Evolutionary conservation across 1,140 invertebrate genomes (phyloP).

Genomic region (Rhopalosiphum padi): DNA sequence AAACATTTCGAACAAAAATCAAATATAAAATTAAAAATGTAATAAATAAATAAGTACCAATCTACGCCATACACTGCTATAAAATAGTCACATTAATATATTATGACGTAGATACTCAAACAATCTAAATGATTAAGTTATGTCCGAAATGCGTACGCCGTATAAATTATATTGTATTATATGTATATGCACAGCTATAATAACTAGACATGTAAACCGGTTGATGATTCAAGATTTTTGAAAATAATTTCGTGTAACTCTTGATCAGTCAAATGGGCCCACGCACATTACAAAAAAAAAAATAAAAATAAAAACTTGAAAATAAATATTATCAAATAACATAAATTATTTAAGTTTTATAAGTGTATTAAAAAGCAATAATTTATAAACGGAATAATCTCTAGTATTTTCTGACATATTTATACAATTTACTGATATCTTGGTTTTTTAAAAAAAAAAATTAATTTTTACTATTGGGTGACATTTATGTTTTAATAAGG

Average conservation of each 20-base stretch:
- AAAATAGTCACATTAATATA: not conserved
- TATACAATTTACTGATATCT: not conserved
- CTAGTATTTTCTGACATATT: not conserved
- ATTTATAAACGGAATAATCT: not conserved
- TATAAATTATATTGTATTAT: not conserved
- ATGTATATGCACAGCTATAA: not conserved
- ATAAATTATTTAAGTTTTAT: slow-evolving; percentile 24
- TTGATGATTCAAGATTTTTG: slow-evolving; percentile 1
- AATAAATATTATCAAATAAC: not conserved
- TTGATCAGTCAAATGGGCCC: not conserved
- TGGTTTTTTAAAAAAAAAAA: not conserved
- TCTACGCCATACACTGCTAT: not conserved
- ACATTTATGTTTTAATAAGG: not conserved
- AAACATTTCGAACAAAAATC: not conserved
- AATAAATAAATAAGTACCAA: not conserved
- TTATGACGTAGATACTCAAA: not conserved
- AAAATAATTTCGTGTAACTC: not conserved
- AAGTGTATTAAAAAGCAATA: not conserved
- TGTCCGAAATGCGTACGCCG: not conserved
- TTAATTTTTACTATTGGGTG: not conserved
- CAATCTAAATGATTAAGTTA: not conserved
- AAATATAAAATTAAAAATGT: not conserved
- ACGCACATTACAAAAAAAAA: not conserved
- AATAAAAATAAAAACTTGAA: not conserved
- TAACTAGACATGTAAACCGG: not conserved